Base-by-base conservation (phyloP, 2,888 invertebrate genomes). In the Hartigia nigra region DNA sequence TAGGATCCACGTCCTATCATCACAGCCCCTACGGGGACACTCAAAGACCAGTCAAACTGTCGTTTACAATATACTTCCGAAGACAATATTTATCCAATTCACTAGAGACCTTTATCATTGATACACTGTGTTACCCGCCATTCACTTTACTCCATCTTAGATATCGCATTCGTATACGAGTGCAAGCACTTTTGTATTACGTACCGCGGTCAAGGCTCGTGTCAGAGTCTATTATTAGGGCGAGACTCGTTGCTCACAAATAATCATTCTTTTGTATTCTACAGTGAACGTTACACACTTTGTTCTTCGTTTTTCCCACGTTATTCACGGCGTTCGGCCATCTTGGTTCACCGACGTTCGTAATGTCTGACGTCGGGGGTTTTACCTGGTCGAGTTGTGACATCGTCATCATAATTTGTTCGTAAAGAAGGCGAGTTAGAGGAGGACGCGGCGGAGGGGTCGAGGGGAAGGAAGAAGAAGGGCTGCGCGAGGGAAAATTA, bases 161-260 rank as follows among this genome's bases (percentile, higher is more conserved):
- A 1, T 9, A 35, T 35, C 55, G 23, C 55, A 55, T 55, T 55
- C 55, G 55, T 55, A 55, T 55, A 9, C 9, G 32, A 72, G 31
- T 72, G 31, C 32, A 72, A 31, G 72, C 72, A 34, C 72, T 72
- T 34, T 72, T 34, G 12, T 72, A 34, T 34, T 31, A 72, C 14
- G 12, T 31, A 34, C 72, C 72, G 72, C 72, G 72, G 72, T 72
- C 72, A 72, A 72, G 72, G 72, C 72, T 72, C 72, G 72, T 32
- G 72, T 72, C 32, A 72, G 32, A 9, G 9, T 34, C 72, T 72
- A 72, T 72, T 72, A 72, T 72, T 72, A 72, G 31, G 31, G 72
- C 72, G 31, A 34, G 31, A 14, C 72, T 72, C 31, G 72, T 72
- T 31, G 72, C 31, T 31, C 32, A 14, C 72, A 9, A 72, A 72